phyloP scores from a whole-genome alignment of 2,797 vertebrate genomes.

The Brachymystax lenok region DNA sequence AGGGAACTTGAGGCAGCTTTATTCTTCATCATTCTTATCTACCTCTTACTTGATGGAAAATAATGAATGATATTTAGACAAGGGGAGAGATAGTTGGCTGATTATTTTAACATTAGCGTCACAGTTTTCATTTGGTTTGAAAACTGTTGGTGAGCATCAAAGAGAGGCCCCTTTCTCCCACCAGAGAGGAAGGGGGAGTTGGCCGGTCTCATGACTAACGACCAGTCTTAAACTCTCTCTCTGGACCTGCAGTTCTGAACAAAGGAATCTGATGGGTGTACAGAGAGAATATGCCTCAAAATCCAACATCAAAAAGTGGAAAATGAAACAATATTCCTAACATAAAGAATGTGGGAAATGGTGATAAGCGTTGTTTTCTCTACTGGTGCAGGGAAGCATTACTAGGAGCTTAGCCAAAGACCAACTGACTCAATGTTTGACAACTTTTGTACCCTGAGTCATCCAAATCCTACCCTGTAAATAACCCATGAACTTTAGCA shows the following conservation, averaged over 20 bases:
- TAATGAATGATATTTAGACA: conserved; percentile 60
- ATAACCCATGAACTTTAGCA: conserved; percentile 21
- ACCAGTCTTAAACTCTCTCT: too few relatives aligned
- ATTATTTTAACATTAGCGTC: conserved; percentile 47
- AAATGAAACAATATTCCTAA: too few relatives aligned
- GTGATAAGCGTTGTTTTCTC: conserved; percentile 31
- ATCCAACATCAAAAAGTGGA: too few relatives aligned
- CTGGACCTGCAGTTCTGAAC: too few relatives aligned
- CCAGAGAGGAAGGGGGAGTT: too few relatives aligned
- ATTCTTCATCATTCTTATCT: conserved; percentile 69
- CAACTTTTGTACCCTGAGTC: conserved; percentile 19
- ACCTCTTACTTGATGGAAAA: conserved; percentile 58
- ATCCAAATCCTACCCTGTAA: conserved; percentile 27
- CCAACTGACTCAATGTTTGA: not conserved
- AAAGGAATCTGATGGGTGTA: too few relatives aligned
- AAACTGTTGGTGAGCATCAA: conserved; percentile 11
- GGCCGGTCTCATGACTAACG: too few relatives aligned
- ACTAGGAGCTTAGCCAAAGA: conserved; percentile 23
- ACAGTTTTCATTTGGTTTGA: conserved; percentile 41
- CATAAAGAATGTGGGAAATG: too few relatives aligned
- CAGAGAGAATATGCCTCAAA: too few relatives aligned
- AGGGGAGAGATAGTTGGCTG: conserved; percentile 44
- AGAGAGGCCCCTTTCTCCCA: too few relatives aligned
- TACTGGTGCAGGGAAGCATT: conserved; percentile 22
- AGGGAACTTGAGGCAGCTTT: conserved; percentile 43